Base-by-base conservation (phyloP, 2,888 invertebrate species). In the Phanerotoma sp. region DNA sequence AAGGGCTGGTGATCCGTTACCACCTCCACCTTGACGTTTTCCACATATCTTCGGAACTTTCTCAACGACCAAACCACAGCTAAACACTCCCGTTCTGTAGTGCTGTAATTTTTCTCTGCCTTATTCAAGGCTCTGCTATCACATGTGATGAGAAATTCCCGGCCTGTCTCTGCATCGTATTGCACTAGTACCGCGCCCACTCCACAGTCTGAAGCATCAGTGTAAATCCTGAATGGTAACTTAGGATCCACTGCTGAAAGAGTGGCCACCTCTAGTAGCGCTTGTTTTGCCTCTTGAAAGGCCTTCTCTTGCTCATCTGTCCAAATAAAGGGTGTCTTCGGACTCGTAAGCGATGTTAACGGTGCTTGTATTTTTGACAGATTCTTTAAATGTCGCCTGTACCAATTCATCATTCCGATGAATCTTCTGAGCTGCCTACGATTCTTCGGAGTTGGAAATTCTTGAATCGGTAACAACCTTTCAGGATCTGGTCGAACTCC, bases 1-100 rank as follows among this genome's bases (percentile, higher is more conserved):
- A 64, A 13, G 11, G 58, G 56, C 3, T 33, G 51, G 11, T 64
- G 60, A 15, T 69, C 66, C 0, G 66, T 68, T 3, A 63, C 44
- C 0, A 67, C 65, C 0, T 59, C 62, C 15, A 66, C 62, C 1
- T 10, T 9, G 3, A 51, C 54, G 0, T 56, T 55, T 22, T 62
- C 52, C 0, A 63, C 37, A 28, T 61, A 64, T 0, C 45, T 21
- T 0, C 61, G 52, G 28, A 57, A 54, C 7, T 60, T 58, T 1
- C 22, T 22, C 1, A 58, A 41, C 1, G 60, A 49, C 61, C 60
- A 63, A 1, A 38, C 50, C 45, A 28, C 54, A 38, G 18, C 50
- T 37, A 16, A 44, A 16, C 48, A 56, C 44, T 58, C 49, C 18
- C 54, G 49, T 20, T 57, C 53, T 2, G 45, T 55, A 16, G 57